Evolutionary conservation across 2,797 vertebrate genomes (phyloP).

Genomic region (Chromis chromis): DNA sequence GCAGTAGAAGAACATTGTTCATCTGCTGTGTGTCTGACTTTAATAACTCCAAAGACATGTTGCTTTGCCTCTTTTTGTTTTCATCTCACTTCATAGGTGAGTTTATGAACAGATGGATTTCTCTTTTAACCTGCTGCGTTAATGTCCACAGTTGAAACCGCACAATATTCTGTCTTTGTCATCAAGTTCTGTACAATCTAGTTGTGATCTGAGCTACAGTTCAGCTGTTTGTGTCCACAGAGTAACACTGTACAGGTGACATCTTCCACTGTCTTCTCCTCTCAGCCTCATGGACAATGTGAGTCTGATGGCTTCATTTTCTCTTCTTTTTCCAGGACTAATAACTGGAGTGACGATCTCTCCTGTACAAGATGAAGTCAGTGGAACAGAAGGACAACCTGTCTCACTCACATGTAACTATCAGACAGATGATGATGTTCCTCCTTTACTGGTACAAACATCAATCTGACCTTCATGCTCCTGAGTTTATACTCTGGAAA

Average conservation of each 20-base stretch:
- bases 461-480: neutral
- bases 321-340: slow-evolving; percentile 28
- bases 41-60: neutral
- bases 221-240: slow-evolving; percentile 8
- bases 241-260: slow-evolving; percentile 12
- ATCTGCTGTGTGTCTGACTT: slow-evolving; percentile 2
- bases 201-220: neutral
- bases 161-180: too few relatives aligned
- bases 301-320: slow-evolving; percentile 12
- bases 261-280: slow-evolving; percentile 23
- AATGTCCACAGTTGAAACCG: too few relatives aligned
- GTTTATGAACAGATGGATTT: neutral
- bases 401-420: slow-evolving; percentile 48
- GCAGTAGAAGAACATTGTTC: slow-evolving; percentile 16
- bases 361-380: slow-evolving; percentile 2
- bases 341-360: slow-evolving; percentile 11
- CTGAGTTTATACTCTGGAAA: slow-evolving; percentile 35
- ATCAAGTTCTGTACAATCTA: too few relatives aligned
- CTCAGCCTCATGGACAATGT: slow-evolving; percentile 34
- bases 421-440: slow-evolving; percentile 6
- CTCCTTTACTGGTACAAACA: too few relatives aligned
- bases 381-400: slow-evolving; percentile 29
- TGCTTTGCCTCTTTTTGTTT: neutral
- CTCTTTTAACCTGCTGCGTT: too few relatives aligned
- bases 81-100: slow-evolving; percentile 7